Percentiles rank a stretch among this genome's conserved stretches.
Evolutionary conservation across 2,797 vertebrate species (phyloP).

Genomic region (Pangasius sanitwongsei): DNA sequence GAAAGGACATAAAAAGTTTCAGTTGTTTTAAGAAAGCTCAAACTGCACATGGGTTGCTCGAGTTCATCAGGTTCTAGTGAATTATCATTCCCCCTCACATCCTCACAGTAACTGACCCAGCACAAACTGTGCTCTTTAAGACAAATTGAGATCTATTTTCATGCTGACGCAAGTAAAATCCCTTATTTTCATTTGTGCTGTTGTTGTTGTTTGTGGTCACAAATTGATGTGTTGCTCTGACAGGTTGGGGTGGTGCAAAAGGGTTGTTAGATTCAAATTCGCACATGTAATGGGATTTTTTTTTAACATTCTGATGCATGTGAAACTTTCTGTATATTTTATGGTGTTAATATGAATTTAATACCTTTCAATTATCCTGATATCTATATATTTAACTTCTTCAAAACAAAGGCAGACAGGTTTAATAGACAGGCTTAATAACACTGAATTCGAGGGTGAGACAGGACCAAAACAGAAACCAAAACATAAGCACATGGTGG

Average conservation of each 20-base stretch:
- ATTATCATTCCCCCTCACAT: neutral
- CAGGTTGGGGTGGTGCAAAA: neutral
- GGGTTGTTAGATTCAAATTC: neutral
- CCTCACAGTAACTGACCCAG: neutral
- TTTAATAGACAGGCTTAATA: neutral
- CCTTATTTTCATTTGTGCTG: neutral
- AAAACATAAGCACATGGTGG: no score
- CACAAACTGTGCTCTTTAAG: neutral
- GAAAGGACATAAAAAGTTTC: conserved; percentile 53
- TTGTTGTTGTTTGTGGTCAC: neutral
- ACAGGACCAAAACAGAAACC: neutral
- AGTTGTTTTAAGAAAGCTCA: conserved; percentile 1
- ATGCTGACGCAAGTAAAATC: neutral
- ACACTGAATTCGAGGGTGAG: neutral
- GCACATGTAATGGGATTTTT: neutral
- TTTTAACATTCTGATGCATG: neutral
- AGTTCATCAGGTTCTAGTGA: neutral
- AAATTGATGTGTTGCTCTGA: neutral
- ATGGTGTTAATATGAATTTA: neutral
- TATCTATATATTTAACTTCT: neutral
- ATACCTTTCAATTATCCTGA: neutral
- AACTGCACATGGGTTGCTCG: neutral
- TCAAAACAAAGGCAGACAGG: neutral
- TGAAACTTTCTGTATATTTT: neutral
- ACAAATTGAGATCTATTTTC: neutral